Evolutionary conservation across 2,888 invertebrate species (phyloP), one percentile per base, ranked within the genome.

Genomic region (Tipula lateralis): DNA sequence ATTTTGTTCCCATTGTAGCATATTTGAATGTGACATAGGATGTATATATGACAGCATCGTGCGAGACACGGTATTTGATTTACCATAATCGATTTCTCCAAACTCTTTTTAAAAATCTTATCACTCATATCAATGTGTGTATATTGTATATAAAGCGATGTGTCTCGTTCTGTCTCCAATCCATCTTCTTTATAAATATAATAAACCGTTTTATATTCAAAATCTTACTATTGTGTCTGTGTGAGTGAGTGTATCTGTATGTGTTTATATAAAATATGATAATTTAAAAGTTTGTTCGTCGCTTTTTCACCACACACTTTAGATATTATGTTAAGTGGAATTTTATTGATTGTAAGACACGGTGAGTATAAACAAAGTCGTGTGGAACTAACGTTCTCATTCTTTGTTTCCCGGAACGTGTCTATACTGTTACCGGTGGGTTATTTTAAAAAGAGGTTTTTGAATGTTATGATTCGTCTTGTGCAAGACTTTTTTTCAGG

Each of bases 241-340:
- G 24, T 24, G 66, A n/a, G 24, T 2, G 66, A 9, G 24, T 24
- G 24, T 66, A 24, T 66, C 5, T 66, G 24, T 24, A 1, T 66
- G 9, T 66, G 19, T 66, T 24, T 24, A 24, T 24, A 13, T 9
- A 44, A 44, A 9, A 19, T 12, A 19, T 24, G 66, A 66, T 2
- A 13, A 39, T 0, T n/a, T 13, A 66, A 66, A 66, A 66, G 19
- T 13, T 44, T 44, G n/a, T 44, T 44, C 16, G 4, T 44, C 9
- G 32, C 3, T 66, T 66, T 24, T 66, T 24, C 66, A 66, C 66
- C 66, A 66, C 66, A n/a, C n/a, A 66, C 66, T 66, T 66, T 1
- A 66, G 24, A 24, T 66, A 66, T 66, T 66, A 66, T 66, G 66
- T 66, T 24, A 66, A 66, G 66, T 66, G 66, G 66, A 66, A 66